phyloP scores from a whole-genome alignment of 2,113 vertebrate species.

The Pithys albifrons region DNA sequence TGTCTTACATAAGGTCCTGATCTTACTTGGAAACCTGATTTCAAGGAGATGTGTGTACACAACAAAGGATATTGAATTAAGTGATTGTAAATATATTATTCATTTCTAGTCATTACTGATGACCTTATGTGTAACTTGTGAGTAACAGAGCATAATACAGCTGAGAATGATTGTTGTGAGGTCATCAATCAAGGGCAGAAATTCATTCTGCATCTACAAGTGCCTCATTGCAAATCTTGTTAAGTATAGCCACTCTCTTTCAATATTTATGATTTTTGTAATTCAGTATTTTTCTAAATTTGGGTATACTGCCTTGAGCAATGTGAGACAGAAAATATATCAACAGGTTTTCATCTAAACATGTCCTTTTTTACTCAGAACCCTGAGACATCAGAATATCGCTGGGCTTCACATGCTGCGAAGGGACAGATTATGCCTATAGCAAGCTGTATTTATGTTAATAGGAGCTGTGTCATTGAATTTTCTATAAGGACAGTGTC shows the following conservation, averaged over 20 bases:
- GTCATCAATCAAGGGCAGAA: conserved; percentile 1
- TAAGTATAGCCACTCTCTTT: not conserved
- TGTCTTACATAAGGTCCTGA: not conserved
- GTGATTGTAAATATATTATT: conserved; percentile 26
- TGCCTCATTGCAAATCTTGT: not conserved
- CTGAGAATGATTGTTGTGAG: not conserved
- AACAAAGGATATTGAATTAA: not conserved
- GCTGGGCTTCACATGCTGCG: not conserved
- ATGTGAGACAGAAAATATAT: not conserved
- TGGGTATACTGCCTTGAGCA: not conserved
- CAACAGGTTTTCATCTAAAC: not conserved
- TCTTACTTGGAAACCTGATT: not conserved
- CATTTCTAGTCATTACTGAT: conserved; percentile 16
- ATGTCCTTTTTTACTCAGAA: not conserved
- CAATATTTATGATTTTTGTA: not conserved
- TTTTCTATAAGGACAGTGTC: not conserved
- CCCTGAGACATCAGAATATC: not conserved
- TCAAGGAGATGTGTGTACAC: not conserved
- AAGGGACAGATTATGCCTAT: not conserved
- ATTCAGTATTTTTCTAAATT: not conserved
- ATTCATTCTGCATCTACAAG: not conserved
- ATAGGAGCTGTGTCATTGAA: not conserved
- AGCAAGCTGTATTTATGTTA: not conserved
- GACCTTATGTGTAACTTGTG: not conserved
- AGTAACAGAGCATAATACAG: not conserved